These are phyloP conservation scores for Vesta saturnalis DNA, from an alignment of 2,888 invertebrate genomes.

Conservation along the genomic window DNA sequence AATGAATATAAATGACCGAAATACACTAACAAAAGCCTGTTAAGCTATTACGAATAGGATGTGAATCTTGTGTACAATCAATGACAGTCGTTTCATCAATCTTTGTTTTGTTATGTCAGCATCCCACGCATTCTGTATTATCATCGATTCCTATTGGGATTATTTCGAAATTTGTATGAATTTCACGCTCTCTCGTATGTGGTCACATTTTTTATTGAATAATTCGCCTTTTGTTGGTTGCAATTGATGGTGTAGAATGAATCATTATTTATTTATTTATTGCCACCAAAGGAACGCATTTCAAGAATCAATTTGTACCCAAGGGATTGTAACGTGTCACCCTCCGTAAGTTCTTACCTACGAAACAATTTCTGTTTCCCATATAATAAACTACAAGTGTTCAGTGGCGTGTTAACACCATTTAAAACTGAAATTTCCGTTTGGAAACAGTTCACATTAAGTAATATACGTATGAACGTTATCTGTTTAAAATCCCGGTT, in stretches of 20 bases:
- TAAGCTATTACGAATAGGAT: constrained; percentile 28
- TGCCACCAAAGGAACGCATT: constrained; percentile 43
- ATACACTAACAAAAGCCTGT: constrained; percentile 27
- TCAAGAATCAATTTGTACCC: constrained; percentile 51
- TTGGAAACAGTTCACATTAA: background rate
- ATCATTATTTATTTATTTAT: constrained; percentile 49
- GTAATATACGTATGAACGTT: background rate
- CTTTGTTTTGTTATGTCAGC: constrained; percentile 32
- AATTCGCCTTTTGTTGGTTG: constrained; percentile 20
- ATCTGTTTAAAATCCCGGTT: too few species aligned
- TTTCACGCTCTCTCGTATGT: constrained; percentile 21
- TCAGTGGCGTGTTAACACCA: constrained; percentile 27
- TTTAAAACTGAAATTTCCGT: background rate
- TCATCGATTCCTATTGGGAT: constrained; percentile 16
- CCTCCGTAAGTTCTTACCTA: constrained; percentile 35
- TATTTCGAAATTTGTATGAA: constrained; percentile 30
- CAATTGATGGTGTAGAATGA: constrained; percentile 21
- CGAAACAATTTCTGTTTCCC: constrained; percentile 36
- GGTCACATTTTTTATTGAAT: constrained; percentile 19
- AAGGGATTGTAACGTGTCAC: constrained; percentile 47
- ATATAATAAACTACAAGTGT: constrained; percentile 24
- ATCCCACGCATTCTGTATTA: constrained; percentile 18
- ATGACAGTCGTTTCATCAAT: constrained; percentile 27
- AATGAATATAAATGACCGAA: constrained; percentile 25
- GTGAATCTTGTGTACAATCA: constrained; percentile 28